A percentile compares a stretch with the other conserved stretches of the same genome.
Conservation (phyloP, 2,888 invertebrate genomes). For the Dione juno region DNA sequence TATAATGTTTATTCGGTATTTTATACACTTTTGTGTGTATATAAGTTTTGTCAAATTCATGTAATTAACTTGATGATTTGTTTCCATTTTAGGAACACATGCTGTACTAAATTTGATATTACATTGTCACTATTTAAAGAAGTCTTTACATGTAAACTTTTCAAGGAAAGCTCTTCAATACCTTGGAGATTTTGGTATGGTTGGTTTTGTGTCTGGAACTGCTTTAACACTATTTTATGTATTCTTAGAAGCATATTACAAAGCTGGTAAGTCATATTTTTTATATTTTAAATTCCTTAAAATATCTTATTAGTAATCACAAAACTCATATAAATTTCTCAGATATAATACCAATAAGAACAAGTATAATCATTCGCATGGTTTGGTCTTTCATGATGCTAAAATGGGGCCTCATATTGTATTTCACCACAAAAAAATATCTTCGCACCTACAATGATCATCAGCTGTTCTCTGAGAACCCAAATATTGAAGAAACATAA, state of each 20-base stretch:
- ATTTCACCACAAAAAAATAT: constrained; percentile 72
- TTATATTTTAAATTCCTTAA: constrained; percentile 23
- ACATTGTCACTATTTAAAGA: constrained; percentile 72
- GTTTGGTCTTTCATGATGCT: constrained; percentile 83
- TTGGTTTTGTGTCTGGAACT: constrained; percentile 73
- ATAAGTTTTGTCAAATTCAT: not conserved
- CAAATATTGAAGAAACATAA: constrained; percentile 76
- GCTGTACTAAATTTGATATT: constrained; percentile 69
- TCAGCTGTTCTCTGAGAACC: constrained; percentile 76
- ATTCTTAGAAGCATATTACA: constrained; percentile 72
- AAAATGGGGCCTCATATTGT: constrained; percentile 79
- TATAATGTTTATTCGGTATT: not conserved
- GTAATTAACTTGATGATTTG: not conserved
- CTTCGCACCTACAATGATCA: constrained; percentile 74
- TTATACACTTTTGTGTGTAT: not conserved
- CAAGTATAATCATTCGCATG: constrained; percentile 74
- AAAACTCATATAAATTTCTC: constrained; percentile 38
- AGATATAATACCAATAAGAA: constrained; percentile 75
- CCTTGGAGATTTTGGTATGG: constrained; percentile 76
- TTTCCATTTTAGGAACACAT: constrained; percentile 63
- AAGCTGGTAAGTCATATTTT: constrained; percentile 64
- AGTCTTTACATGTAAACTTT: constrained; percentile 78
- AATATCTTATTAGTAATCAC: constrained; percentile 14
- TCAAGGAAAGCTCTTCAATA: constrained; percentile 74
- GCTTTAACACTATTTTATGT: constrained; percentile 76